Percentiles rank a stretch among this genome's conserved stretches.
Conservation (phyloP, 30 jellyfish, hydroid and myxozoan species). For the Cassiopea andromeda region DNA sequence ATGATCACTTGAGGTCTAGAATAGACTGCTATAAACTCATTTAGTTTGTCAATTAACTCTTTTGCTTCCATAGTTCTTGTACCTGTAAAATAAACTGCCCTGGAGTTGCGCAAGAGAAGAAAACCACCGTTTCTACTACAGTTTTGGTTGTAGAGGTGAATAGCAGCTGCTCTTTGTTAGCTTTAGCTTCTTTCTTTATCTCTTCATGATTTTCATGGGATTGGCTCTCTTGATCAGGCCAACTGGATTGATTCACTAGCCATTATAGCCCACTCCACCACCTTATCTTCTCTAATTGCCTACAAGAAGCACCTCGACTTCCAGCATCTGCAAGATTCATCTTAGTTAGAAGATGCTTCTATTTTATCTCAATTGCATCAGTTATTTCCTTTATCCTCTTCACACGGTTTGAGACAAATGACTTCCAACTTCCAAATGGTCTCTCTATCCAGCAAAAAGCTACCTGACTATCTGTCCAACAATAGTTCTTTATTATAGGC, state of each 20-base stretch:
- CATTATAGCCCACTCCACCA: constrained; percentile 25
- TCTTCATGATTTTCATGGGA: background rate
- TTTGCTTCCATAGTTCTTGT: constrained; percentile 26
- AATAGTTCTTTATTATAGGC: constrained; percentile 39
- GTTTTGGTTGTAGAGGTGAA: background rate
- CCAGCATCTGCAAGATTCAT: too few species aligned
- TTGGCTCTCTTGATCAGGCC: constrained; percentile 21
- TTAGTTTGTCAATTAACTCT: constrained; percentile 39
- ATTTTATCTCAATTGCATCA: too few species aligned
- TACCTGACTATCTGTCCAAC: constrained; percentile 15
- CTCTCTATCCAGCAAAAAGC: background rate
- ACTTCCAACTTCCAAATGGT: too few species aligned
- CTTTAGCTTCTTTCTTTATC: background rate
- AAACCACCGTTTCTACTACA: background rate
- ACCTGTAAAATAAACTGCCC: constrained; percentile 54
- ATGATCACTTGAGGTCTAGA: constrained; percentile 58
- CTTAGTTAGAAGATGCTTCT: too few species aligned
- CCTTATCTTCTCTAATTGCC: background rate
- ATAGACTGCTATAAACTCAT: constrained; percentile 36
- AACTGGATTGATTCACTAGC: constrained; percentile 12
- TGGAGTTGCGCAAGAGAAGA: constrained; percentile 29
- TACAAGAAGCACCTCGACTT: background rate
- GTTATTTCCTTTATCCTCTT: too few species aligned
- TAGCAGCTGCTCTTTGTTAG: background rate
- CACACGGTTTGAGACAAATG: too few species aligned